phyloP scores from a whole-genome alignment of 2,797 vertebrate genomes.

The Enteromius mattozi region DNA sequence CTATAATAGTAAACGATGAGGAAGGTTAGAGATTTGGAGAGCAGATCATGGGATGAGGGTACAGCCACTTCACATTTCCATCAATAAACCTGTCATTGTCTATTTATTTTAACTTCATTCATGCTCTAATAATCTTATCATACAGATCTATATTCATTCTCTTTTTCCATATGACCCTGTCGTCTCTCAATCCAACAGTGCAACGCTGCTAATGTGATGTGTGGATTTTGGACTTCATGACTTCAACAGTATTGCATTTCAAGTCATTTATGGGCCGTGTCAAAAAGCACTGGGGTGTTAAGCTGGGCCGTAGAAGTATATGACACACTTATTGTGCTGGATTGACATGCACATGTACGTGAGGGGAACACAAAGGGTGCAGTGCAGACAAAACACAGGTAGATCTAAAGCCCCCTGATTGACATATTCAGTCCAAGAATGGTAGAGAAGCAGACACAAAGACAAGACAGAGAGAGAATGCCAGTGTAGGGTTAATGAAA shows the following conservation, averaged over 20 bases:
- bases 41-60: constrained; percentile 11
- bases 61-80: constrained; percentile 19
- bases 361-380: constrained; percentile 30
- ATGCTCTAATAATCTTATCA: constrained; percentile 38
- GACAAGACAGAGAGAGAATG: constrained; percentile 12
- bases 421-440: constrained; percentile 6
- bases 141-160: constrained; percentile 24
- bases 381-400: constrained; percentile 37
- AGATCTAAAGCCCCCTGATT: constrained; percentile 41
- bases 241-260: constrained; percentile 25
- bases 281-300: constrained; percentile 14
- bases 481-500: constrained; percentile 52
- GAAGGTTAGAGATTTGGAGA: constrained; percentile 10
- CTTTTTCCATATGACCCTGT: neutral
- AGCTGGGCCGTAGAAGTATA: neutral
- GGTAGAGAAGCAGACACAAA: constrained; percentile 14
- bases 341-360: constrained; percentile 10
- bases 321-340: constrained; percentile 7
- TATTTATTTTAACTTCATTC: constrained; percentile 12
- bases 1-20: constrained; percentile 40
- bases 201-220: neutral
- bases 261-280: constrained; percentile 15
- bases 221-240: neutral
- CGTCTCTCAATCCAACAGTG: constrained; percentile 6
- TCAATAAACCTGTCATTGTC: constrained; percentile 20